Evolutionary conservation across 2,888 invertebrate species (phyloP).

Genomic region (Epirrhoe alternata): DNA sequence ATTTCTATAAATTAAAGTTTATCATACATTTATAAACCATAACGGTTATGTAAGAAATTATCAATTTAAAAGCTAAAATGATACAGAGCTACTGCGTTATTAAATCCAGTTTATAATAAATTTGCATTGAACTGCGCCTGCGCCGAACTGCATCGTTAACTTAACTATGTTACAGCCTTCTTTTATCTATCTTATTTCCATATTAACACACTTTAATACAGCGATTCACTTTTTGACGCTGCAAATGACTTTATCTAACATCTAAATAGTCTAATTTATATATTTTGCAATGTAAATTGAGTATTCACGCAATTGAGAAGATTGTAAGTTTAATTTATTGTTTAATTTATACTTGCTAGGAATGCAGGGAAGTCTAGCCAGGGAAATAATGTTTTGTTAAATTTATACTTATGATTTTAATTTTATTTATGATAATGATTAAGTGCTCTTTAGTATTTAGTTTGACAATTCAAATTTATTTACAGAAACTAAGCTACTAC

Average conservation of each 20-base stretch:
- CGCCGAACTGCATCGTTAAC: constrained; percentile 56
- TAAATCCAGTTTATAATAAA: constrained; percentile 46
- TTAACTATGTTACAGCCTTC: constrained; percentile 68
- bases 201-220: constrained; percentile 66
- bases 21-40: not conserved
- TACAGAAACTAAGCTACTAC: too few relatives aligned
- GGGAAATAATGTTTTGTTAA: constrained; percentile 17
- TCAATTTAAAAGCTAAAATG: constrained; percentile 23
- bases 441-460: not conserved
- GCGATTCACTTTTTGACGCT: constrained; percentile 63
- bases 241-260: constrained; percentile 67
- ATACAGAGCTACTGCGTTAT: constrained; percentile 37
- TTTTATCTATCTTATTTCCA: constrained; percentile 72
- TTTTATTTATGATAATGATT: constrained; percentile 4
- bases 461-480: too few relatives aligned
- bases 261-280: constrained; percentile 57
- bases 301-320: constrained; percentile 25
- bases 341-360: constrained; percentile 21
- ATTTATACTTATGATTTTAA: constrained; percentile 7
- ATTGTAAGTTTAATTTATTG: constrained; percentile 27
- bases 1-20: too few relatives aligned
- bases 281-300: constrained; percentile 48
- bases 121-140: constrained; percentile 46
- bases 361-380: constrained; percentile 1
- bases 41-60: constrained; percentile 17